Evolutionary conservation across 64 coral and sea anemone genomes (phyloP), one percentile per base, ranked within the genome.

Genomic region (Montipora cactus): DNA sequence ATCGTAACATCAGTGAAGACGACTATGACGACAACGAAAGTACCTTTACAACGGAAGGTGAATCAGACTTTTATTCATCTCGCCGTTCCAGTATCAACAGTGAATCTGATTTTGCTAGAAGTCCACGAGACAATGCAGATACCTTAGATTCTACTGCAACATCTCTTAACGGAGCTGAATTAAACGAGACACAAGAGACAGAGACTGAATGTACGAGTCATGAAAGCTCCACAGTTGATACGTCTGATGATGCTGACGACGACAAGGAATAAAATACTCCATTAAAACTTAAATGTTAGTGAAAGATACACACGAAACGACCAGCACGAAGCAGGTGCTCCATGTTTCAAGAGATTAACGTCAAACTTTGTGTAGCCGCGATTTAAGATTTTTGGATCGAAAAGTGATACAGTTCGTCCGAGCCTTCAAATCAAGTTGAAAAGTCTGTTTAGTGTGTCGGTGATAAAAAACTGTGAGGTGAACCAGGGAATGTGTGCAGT

Each of bases 1-100:
- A 76, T 59, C 62, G 78, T 13, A 51, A 44, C 22, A 37, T 80
- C 23, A 91, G 78, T 14, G 89, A 81, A 9, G 89, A 91, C 44
- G 64, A 81, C 8, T 77, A 77, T 8, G 87, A 70, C 10, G 87
- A 89, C 44, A 58, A 78, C 13, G 87, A 89, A 8, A 78, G 87
- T 48, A 89, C 25, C 47, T 89, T 89, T 23, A 77, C 87, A 44
- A 75, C 71, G 19, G 87, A 89, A 89, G 87, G 87, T 66, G 87
- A 89, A 81, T 91, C 78, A 16, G 89, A 91, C 20, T 91, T 91
- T 76, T 81, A 37, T 81, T 91, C 89, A 12, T 91, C 89, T 3
- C 72, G 89, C 12, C 77, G 81, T 12, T 91, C 89, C 14, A 91
- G 89, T 48, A 52, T 91, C 59, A 78, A 78, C n/a, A 81, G 78